These are phyloP conservation scores for Drosophila atripex DNA, from an alignment of 2,888 invertebrate genomes.

Conservation along the genomic window DNA sequence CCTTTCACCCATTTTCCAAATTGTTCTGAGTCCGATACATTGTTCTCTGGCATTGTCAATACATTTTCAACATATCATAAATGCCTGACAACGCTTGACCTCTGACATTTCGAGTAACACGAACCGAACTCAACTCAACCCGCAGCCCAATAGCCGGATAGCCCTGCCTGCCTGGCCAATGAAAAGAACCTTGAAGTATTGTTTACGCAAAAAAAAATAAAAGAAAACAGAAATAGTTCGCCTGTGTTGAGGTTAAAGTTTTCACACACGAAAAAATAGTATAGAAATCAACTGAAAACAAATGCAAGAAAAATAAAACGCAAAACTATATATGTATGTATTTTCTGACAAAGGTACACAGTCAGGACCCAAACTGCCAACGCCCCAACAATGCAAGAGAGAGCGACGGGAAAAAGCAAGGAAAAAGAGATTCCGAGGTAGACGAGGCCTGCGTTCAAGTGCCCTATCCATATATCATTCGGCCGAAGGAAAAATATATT, in stretches of 20 bases:
- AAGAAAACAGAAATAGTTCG: conserved; percentile 7
- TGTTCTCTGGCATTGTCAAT: conserved; percentile 41
- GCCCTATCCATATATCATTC: conserved; percentile 39
- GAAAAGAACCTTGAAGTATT: conserved; percentile 60
- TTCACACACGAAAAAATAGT: conserved; percentile 29
- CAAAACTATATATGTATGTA: conserved; percentile 42
- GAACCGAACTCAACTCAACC: conserved; percentile 6
- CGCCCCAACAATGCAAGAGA: conserved; percentile 37
- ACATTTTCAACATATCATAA: conserved; percentile 41
- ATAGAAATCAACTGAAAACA: conserved; percentile 44
- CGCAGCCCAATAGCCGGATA: background rate
- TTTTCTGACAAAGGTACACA: conserved; percentile 2
- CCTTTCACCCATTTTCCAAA: background rate
- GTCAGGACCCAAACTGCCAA: conserved; percentile 19
- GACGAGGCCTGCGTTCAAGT: conserved; percentile 38
- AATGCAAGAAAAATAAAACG: conserved; percentile 42
- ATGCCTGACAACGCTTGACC: conserved; percentile 51
- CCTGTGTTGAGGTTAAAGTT: conserved; percentile 18
- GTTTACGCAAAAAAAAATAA: conserved; percentile 49
- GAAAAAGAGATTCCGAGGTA: background rate
- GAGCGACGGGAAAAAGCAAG: background rate
- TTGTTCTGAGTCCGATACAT: conserved; percentile 14
- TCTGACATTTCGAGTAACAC: conserved; percentile 39
- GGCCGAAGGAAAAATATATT: conserved; percentile 35
- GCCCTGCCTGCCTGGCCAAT: background rate